These are phyloP conservation scores for Drosophila lacicola DNA, from an alignment of 2,888 invertebrate genomes.

Conservation along the genomic window DNA sequence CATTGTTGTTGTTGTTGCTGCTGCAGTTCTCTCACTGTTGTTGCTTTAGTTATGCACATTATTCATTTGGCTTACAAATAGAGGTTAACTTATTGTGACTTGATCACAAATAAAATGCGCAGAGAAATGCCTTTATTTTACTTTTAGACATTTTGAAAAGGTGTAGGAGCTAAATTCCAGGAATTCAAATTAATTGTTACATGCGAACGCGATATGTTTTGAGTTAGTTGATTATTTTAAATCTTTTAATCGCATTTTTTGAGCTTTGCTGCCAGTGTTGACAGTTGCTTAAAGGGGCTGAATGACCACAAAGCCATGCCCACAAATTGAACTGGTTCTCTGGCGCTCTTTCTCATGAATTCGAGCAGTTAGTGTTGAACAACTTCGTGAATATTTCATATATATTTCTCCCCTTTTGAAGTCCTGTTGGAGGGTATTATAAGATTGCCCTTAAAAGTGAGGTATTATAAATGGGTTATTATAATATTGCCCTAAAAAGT, in stretches of 20 bases:
- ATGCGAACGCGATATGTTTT: not conserved
- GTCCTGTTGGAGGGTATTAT: too few species aligned
- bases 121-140: constrained; percentile 36
- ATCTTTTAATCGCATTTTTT: not conserved
- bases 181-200: not conserved
- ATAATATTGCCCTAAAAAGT: too few species aligned
- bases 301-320: not conserved
- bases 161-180: not conserved
- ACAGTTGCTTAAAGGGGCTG: not conserved
- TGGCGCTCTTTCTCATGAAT: not conserved
- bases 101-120: constrained; percentile 35
- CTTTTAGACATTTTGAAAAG: constrained; percentile 5
- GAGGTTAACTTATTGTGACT: constrained; percentile 71
- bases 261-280: constrained; percentile 6
- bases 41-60: constrained; percentile 66
- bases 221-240: not conserved
- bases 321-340: not conserved
- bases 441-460: too few species aligned
- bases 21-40: constrained; percentile 47
- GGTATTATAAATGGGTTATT: too few species aligned
- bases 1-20: constrained; percentile 49
- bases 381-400: not conserved
- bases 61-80: constrained; percentile 76
- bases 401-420: too few species aligned
- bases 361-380: not conserved